phyloP scores from a whole-genome alignment of 2,888 invertebrate species.

The Lasioglossum lativentre region DNA sequence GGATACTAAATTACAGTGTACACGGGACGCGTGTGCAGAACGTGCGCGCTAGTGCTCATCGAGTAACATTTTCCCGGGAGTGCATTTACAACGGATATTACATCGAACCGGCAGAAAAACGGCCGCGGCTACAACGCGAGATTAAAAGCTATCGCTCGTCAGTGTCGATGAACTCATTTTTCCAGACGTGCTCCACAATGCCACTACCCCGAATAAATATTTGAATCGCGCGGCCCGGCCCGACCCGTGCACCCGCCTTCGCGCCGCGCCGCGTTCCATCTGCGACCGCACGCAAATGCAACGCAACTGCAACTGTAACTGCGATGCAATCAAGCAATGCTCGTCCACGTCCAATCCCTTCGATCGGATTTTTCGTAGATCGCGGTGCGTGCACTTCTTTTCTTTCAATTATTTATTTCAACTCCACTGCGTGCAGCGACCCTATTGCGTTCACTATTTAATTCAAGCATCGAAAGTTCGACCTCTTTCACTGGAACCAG shows the following conservation, averaged over 20 bases:
- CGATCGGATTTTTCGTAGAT: not conserved
- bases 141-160: conserved; percentile 73
- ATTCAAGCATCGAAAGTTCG: not conserved
- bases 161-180: conserved; percentile 72
- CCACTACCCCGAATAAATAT: conserved; percentile 24
- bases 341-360: not conserved
- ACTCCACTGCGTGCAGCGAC: no score
- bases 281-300: not conserved
- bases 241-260: not conserved
- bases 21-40: conserved; percentile 48
- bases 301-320: not conserved
- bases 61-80: conserved; percentile 71
- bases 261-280: not conserved
- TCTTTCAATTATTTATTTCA: not conserved
- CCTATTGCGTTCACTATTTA: no score
- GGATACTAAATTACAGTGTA: conserved; percentile 69
- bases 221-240: conserved; percentile 15
- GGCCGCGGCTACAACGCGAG: conserved; percentile 63
- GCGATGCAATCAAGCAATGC: conserved; percentile 36
- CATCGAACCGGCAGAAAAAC: conserved; percentile 70
- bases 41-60: conserved; percentile 39
- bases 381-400: not conserved
- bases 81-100: conserved; percentile 74
- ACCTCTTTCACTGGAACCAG: not conserved
- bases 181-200: conserved; percentile 6